These are phyloP conservation scores for Aphis gossypii DNA, from an alignment of 1,140 invertebrate species.

Conservation along the genomic window DNA sequence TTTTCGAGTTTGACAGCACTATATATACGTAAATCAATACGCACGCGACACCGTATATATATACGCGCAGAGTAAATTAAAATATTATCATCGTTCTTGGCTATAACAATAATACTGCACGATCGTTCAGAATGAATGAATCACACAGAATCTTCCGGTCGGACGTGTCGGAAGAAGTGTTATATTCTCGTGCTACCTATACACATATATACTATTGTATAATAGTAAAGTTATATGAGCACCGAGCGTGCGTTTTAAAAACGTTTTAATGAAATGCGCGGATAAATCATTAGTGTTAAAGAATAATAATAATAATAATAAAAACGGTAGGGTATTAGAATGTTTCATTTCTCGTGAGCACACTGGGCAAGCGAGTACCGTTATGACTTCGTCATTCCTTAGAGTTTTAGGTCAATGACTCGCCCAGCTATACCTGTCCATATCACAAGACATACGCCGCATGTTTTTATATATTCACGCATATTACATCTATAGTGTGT, in stretches of 20 bases:
- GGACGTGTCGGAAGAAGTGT: neutral
- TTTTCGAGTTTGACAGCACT: neutral
- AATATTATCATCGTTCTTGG: neutral
- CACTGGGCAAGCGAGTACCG: slow-evolving; percentile 32
- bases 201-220: too few species aligned
- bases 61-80: neutral
- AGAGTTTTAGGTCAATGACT: slow-evolving; percentile 50
- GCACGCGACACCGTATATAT: too few species aligned
- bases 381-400: slow-evolving; percentile 41
- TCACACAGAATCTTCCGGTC: neutral
- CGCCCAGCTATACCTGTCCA: slow-evolving; percentile 41
- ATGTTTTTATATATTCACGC: slow-evolving; percentile 26
- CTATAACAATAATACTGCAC: neutral
- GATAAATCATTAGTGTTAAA: slow-evolving; percentile 24
- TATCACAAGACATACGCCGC: neutral
- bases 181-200: neutral
- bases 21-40: too few species aligned
- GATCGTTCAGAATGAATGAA: too few species aligned
- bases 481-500: neutral
- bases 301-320: neutral
- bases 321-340: slow-evolving; percentile 39
- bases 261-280: slow-evolving; percentile 14
- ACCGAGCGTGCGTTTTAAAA: neutral
- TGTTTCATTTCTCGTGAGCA: slow-evolving; percentile 47
- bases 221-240: neutral